Base-by-base conservation (phyloP, 2,113 vertebrate genomes). In the Lanius ludovicianus region DNA sequence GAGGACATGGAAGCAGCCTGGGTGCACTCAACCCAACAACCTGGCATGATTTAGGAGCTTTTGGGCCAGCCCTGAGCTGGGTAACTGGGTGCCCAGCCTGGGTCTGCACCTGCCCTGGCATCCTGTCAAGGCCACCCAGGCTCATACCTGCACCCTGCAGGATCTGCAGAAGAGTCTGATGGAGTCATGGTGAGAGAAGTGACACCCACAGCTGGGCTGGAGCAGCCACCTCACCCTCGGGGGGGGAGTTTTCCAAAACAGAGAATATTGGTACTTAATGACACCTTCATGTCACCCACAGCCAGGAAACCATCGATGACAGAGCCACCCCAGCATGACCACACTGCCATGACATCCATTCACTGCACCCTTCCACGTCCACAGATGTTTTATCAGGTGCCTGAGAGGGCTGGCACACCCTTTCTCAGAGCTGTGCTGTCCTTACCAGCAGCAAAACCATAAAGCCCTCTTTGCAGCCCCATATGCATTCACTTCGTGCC, bases 381-480 rank as follows among this genome's bases (percentile, higher is more conserved):
- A 10, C 50, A 47, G 83, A 28, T 50, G 39, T 78, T 81, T 52
- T 31, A 42, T 33, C 64, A 47, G 63, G 15, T 5, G 44, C 46
- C 35, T 12, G 67, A 9, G 75, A 65, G 52, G 73, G 35, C 77
- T 81, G 80, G 74, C 44, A 87, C 67, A 27, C 28, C 20, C 35
- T 15, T 7, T 23, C 33, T 53, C 78, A 28, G 65, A 33, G 69
- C 65, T 44, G 13, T 53, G 50, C 60, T 31, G 62, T 37, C 55
- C 30, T 88, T 52, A 49, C 33, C 44, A 33, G 85, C 85, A 64
- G 82, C 33, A 74, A 74, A 90, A 47, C 67, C 55, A 73, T 69
- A 85, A 75, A 91, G 11, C 37, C 76, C 90, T n/a, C 59, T 74
- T 68, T 77, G 60, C 79, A 86, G 64, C 76, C 85, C 88, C 88